phyloP scores from a whole-genome alignment of 2,888 invertebrate genomes.

The Nudaria mundana region DNA sequence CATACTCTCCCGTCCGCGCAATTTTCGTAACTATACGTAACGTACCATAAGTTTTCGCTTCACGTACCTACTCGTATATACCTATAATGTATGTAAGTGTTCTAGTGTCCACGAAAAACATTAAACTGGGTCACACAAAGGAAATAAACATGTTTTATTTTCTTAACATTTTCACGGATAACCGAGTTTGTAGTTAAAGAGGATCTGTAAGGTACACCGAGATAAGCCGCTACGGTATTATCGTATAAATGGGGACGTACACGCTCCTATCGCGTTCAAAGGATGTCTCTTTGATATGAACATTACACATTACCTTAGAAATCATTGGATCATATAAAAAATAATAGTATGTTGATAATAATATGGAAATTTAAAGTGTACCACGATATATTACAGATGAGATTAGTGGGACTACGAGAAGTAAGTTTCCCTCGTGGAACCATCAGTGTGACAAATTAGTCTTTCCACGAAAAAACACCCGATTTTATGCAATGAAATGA shows the following conservation, averaged over 20 bases:
- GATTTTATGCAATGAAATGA: too few relatives aligned
- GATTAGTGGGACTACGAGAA: too few relatives aligned
- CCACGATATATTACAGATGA: too few relatives aligned
- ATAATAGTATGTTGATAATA: neutral
- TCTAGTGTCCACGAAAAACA: neutral
- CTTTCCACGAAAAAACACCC: too few relatives aligned
- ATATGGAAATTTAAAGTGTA: too few relatives aligned
- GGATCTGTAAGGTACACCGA: conserved; percentile 24
- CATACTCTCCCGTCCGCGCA: too few relatives aligned
- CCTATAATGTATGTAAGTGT: neutral
- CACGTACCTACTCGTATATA: too few relatives aligned
- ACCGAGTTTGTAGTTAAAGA: conserved; percentile 27
- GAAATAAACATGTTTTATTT: conserved; percentile 32
- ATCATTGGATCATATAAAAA: conserved; percentile 14
- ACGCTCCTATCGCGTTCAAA: conserved; percentile 45
- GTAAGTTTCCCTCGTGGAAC: too few relatives aligned
- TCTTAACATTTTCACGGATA: conserved; percentile 26
- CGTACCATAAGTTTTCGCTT: too few relatives aligned
- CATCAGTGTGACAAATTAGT: too few relatives aligned
- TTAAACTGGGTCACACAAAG: conserved; percentile 7
- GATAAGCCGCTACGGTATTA: conserved; percentile 40
- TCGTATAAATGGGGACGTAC: conserved; percentile 52
- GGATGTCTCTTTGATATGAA: conserved; percentile 44
- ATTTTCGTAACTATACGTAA: too few relatives aligned
- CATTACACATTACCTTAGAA: conserved; percentile 20